Evolutionary conservation across 2,888 invertebrate species (phyloP).

Genomic region (Spisula subtruncata): DNA sequence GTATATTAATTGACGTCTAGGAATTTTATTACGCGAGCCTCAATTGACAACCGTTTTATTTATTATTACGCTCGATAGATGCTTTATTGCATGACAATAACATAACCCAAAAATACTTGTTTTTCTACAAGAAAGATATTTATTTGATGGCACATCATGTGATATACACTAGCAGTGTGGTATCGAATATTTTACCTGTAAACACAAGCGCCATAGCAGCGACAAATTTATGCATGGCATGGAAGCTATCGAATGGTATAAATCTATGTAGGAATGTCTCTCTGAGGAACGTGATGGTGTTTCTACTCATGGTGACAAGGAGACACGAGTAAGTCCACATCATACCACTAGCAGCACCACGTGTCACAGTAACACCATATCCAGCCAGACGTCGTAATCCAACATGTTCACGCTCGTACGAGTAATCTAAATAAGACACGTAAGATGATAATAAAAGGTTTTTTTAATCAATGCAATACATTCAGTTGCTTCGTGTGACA

Average conservation of each 20-base stretch:
- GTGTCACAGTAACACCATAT: slow-evolving; percentile 90
- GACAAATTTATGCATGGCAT: slow-evolving; percentile 90
- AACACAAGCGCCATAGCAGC: slow-evolving; percentile 89
- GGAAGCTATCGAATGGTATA: slow-evolving; percentile 90
- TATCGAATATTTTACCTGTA: slow-evolving; percentile 86
- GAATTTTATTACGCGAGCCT: no score
- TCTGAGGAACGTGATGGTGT: slow-evolving; percentile 89
- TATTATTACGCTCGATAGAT: no score
- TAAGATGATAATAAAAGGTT: no score
- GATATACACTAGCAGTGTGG: neutral
- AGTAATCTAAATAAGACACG: slow-evolving; percentile 88
- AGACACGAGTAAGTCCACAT: slow-evolving; percentile 90
- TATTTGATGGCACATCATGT: no score
- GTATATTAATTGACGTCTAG: no score
- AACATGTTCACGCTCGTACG: slow-evolving; percentile 90
- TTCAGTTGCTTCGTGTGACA: no score
- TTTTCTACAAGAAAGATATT: no score
- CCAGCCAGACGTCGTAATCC: slow-evolving; percentile 90
- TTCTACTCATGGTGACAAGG: slow-evolving; percentile 90
- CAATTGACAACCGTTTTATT: no score
- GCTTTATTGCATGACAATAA: no score
- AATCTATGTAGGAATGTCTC: slow-evolving; percentile 90
- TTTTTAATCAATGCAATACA: no score
- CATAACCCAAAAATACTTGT: no score
- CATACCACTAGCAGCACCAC: slow-evolving; percentile 91